phyloP scores from a whole-genome alignment of 2,888 invertebrate species.

The Chromoteleia sp. region DNA sequence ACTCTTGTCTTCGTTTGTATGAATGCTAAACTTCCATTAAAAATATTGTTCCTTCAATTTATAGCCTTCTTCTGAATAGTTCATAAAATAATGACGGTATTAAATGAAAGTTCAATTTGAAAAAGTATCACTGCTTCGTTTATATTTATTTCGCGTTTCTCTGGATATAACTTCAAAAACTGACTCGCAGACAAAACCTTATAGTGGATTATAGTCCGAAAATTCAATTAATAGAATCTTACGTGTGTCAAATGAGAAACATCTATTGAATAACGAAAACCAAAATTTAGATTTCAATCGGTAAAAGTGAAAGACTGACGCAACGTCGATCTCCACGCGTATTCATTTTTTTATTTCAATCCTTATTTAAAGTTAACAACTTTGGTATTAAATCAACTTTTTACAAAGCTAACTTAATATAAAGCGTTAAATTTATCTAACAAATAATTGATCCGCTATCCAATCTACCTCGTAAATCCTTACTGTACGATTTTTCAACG shows the following conservation, averaged over 20 bases:
- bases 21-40: slow-evolving; percentile 28
- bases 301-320: neutral
- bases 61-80: neutral
- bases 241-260: neutral
- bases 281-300: neutral
- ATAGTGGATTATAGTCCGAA: neutral
- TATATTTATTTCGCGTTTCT: no score
- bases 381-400: no score
- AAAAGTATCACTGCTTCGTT: neutral
- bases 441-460: no score
- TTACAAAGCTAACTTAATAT: no score
- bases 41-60: slow-evolving; percentile 1
- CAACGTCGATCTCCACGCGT: neutral
- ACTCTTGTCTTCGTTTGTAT: slow-evolving; percentile 10
- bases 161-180: neutral
- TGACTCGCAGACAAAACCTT: neutral
- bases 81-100: neutral
- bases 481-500: no score
- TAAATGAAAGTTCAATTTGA: neutral
- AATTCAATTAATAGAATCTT: neutral
- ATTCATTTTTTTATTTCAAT: neutral
- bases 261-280: neutral
- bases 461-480: no score
- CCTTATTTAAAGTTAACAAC: no score
- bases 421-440: no score